phyloP scores from a whole-genome alignment of 2,797 vertebrate genomes.

The Cyprinodon diabolis region DNA sequence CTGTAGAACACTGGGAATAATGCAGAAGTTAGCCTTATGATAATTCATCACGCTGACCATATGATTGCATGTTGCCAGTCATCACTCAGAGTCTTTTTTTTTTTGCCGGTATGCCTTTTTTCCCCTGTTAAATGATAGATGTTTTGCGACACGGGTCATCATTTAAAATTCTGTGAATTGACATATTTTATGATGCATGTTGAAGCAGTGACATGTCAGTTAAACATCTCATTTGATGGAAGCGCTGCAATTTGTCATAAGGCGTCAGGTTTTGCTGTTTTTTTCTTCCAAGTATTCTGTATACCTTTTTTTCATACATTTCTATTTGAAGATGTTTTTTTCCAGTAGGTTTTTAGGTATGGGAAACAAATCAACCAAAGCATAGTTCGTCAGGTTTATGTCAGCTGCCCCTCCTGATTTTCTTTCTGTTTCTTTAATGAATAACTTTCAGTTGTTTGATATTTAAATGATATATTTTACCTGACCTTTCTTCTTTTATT shows the following conservation, averaged over 20 bases:
- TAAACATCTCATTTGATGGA: constrained; percentile 42
- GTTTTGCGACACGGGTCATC: constrained; percentile 32
- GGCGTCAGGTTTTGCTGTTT: background rate
- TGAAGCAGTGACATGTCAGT: constrained; percentile 20
- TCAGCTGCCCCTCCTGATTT: background rate
- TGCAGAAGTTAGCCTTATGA: background rate
- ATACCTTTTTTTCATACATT: background rate
- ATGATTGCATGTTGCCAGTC: constrained; percentile 44
- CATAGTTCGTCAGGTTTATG: background rate
- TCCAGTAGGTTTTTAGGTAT: background rate
- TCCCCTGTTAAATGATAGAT: constrained; percentile 39
- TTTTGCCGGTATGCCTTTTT: constrained; percentile 33
- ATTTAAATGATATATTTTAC: background rate
- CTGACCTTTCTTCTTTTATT: background rate
- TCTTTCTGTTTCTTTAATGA: background rate
- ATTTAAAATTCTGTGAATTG: constrained; percentile 29
- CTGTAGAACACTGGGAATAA: background rate
- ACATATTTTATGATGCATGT: constrained; percentile 35
- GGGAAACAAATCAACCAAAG: background rate
- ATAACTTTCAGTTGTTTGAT: background rate
- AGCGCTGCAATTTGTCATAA: constrained; percentile 25
- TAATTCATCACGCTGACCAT: constrained; percentile 39
- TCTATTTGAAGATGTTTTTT: background rate
- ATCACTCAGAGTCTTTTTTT: constrained; percentile 50
- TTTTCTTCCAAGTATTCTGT: background rate